These are phyloP conservation scores for Drosophila yakuba DNA, from an alignment of 1,140 invertebrate genomes.

Conservation along the genomic window DNA sequence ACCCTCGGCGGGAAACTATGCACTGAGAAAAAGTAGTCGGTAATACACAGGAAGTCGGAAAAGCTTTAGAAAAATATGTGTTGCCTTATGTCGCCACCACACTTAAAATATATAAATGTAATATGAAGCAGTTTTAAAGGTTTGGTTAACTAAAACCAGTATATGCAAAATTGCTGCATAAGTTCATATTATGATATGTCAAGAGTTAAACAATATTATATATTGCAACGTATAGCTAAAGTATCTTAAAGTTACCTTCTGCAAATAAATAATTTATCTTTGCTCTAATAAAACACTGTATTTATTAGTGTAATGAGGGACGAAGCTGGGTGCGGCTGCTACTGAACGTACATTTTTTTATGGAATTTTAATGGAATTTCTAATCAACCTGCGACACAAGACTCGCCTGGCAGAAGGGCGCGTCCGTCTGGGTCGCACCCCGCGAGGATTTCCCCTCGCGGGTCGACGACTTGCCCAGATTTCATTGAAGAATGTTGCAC, in stretches of 20 bases:
- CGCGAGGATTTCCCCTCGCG: constrained; percentile 11
- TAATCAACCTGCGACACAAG: constrained; percentile 70
- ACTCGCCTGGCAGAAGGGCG: constrained; percentile 38
- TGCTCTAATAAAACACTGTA: neutral
- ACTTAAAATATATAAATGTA: no score
- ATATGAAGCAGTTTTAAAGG: no score
- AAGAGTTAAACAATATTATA: no score
- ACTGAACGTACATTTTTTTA: constrained; percentile 62
- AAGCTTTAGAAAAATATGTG: no score
- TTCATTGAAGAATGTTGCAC: constrained; percentile 70
- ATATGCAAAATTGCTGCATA: no score
- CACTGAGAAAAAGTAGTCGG: constrained; percentile 6
- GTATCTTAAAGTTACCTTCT: no score
- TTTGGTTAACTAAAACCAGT: no score
- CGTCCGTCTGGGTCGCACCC: constrained; percentile 50
- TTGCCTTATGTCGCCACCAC: neutral
- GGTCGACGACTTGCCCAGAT: constrained; percentile 60
- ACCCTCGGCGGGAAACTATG: constrained; percentile 34
- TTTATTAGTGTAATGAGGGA: constrained; percentile 18
- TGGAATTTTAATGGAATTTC: constrained; percentile 80
- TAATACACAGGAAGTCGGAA: no score
- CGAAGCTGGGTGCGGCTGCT: constrained; percentile 47
- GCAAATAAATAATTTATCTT: no score
- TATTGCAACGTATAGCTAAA: neutral
- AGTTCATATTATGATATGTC: no score